Evolutionary conservation across 2,888 invertebrate genomes (phyloP), one percentile per base, ranked within the genome.

Genomic region (Mythimna impura): DNA sequence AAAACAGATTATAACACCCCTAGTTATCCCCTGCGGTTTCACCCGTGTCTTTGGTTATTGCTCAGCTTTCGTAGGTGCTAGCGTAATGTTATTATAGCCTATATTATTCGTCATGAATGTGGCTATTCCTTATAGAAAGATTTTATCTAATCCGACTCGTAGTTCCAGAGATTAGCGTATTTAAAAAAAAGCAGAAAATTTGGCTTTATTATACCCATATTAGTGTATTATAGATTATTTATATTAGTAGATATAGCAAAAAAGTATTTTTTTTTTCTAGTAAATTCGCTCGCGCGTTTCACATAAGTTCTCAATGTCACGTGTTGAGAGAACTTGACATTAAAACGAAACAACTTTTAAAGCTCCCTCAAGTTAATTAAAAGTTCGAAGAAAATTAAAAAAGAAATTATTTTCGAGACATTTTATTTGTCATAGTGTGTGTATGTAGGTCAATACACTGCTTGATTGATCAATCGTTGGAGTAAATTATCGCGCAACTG

Each of bases 361-460:
- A 87, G 80, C 88, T 87, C 84, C 81, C 80, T 82, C 78, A 79
- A 83, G 73, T 73, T 84, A 85, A 84, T 88, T 82, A 82, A 80
- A 83, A 87, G 80, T 83, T 84, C 47, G 73, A 70, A 72, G 55
- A 63, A 81, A 83, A 80, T 69, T 66, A 63, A 71, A 85, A 77
- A 73, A 81, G 64, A 69, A 80, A 78, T 78, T 54, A 60, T 80
- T 74, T 72, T 36, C 50, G 30, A 63, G 34, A 73, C 25, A 69
- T 69, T 73, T 81, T 68, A 54, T 50, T 70, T 73, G 55, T 47
- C 8, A 77, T 54, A 62, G 22, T 40, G 22, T 61, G 40, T 60
- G 10, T n/a, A 52, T 58, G 9, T 36, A 34, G 58, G 65, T 73
- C 57, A 43, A 47, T 36, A 30, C 6, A 66, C 36, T 25, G 9